phyloP scores from a whole-genome alignment of 1,140 invertebrate species.

The Trinorchestia longiramus region DNA sequence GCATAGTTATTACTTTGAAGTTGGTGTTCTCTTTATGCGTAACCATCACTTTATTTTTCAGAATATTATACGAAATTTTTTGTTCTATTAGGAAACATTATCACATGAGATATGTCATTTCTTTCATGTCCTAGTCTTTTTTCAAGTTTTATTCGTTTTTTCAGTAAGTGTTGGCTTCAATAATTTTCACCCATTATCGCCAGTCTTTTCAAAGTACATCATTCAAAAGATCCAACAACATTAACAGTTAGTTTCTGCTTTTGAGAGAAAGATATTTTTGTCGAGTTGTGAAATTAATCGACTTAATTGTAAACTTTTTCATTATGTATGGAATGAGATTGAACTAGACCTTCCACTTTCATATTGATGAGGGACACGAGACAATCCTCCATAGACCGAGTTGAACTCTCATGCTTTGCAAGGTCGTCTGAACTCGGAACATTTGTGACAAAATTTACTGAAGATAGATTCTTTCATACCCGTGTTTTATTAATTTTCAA shows the following conservation, averaged over 20 bases:
- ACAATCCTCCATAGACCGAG: not conserved
- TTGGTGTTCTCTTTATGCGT: not conserved
- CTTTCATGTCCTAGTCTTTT: not conserved
- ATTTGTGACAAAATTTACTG: not conserved
- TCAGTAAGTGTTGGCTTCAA: not conserved
- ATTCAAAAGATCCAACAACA: not conserved
- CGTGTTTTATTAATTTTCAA: not conserved
- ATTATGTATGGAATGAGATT: not conserved
- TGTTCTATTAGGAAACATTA: not conserved
- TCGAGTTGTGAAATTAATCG: not conserved
- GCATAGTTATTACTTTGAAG: not conserved
- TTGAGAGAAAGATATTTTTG: not conserved
- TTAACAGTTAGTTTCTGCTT: not conserved
- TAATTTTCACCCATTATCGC: not conserved
- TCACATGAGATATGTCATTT: not conserved
- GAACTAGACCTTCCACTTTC: not conserved
- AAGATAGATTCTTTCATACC: not conserved
- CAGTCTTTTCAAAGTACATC: not conserved
- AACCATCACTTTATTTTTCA: not conserved
- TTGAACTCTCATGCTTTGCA: not conserved
- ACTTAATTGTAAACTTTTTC: not conserved
- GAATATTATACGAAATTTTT: not conserved
- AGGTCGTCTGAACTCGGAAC: not conserved
- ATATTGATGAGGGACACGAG: not conserved
- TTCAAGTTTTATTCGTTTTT: not conserved